Percentiles rank a stretch among this genome's conserved stretches.
These are phyloP conservation scores for Halichoerus grypus DNA, from an alignment of 2,113 vertebrate genomes.

Conservation along the genomic window DNA sequence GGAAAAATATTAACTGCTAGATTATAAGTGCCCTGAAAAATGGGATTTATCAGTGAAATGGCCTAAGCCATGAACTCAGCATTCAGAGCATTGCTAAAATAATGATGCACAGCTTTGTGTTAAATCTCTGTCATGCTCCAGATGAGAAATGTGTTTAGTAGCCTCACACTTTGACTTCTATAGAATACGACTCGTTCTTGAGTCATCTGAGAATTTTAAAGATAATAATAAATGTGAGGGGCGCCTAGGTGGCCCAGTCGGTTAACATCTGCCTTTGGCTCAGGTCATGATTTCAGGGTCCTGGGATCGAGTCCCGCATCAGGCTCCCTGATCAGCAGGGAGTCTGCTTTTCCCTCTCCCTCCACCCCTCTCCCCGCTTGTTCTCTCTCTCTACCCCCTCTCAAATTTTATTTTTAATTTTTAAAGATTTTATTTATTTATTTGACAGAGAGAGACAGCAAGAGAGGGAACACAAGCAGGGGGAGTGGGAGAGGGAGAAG, in stretches of 20 bases:
- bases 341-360: not conserved
- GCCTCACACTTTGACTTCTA: not conserved
- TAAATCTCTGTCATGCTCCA: not conserved
- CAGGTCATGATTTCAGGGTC: not conserved
- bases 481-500: no score
- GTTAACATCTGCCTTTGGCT: not conserved
- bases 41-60: slow-evolving; percentile 3
- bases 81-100: not conserved
- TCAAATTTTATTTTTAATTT: not conserved
- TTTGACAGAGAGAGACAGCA: no score
- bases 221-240: not conserved
- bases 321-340: not conserved
- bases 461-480: no score
- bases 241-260: not conserved
- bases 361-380: not conserved
- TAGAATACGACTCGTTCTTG: not conserved
- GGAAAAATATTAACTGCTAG: slow-evolving; percentile 38
- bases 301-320: not conserved
- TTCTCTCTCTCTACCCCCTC: not conserved
- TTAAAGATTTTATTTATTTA: no score
- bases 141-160: not conserved
- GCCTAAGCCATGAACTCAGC: not conserved
- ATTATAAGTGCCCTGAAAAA: slow-evolving; percentile 28
- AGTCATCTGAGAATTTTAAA: slow-evolving; percentile 42
- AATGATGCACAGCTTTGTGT: not conserved